Percentiles rank a stretch among this genome's conserved stretches.
These are phyloP conservation scores for Bilobella aurantiaca DNA, from an alignment of 1,140 invertebrate genomes.

Conservation along the genomic window DNA sequence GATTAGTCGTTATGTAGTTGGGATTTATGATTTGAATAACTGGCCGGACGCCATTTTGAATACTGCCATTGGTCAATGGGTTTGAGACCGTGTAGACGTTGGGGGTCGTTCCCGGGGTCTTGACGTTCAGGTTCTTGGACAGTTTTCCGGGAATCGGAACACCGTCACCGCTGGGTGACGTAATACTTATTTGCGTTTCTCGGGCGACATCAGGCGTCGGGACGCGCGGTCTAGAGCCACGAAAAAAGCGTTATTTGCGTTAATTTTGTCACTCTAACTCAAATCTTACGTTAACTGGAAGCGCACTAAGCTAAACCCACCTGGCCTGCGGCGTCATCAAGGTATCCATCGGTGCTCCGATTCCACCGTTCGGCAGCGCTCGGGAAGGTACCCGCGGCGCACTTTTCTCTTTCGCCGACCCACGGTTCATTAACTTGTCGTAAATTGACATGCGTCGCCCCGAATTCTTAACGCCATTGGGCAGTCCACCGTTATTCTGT, in stretches of 20 bases:
- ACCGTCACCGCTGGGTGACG: neutral
- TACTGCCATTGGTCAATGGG: neutral
- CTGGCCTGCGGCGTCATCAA: conserved; percentile 13
- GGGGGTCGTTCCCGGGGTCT: conserved; percentile 13
- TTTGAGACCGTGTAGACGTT: conserved; percentile 10
- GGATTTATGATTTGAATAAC: neutral
- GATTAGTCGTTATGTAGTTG: neutral
- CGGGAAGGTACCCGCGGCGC: neutral
- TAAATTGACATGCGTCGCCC: conserved; percentile 63
- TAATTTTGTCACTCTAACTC: no score
- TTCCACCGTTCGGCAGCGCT: neutral
- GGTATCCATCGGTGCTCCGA: no score
- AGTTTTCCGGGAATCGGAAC: conserved; percentile 1
- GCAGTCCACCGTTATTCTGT: conserved; percentile 43
- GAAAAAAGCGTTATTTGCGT: no score
- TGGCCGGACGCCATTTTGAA: neutral
- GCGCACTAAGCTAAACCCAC: no score
- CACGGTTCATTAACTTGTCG: conserved; percentile 64
- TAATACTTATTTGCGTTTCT: conserved; percentile 57
- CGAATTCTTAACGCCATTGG: neutral
- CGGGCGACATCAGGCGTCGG: conserved; percentile 75
- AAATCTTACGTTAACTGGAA: no score
- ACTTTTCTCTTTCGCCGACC: conserved; percentile 44
- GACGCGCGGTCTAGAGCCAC: conserved; percentile 55
- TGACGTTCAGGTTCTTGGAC: conserved; percentile 10